These are phyloP conservation scores for Spheniscus mendiculus DNA, from an alignment of 2,113 vertebrate species.

Conservation along the genomic window DNA sequence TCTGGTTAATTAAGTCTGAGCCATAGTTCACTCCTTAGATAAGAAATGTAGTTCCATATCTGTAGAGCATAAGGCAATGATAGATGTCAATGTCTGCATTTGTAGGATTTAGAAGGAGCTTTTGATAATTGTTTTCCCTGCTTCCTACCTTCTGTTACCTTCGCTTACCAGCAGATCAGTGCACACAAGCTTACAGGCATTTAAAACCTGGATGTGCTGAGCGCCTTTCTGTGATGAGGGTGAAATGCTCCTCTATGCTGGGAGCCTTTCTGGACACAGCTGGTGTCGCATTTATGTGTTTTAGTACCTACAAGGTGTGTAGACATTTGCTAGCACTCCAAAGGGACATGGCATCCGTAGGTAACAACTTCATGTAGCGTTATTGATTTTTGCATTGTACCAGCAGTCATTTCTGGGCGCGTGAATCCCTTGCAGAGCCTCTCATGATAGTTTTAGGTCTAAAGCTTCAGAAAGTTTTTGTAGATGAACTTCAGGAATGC, in stretches of 20 bases:
- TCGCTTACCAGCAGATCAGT: neutral
- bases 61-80: conserved; percentile 19
- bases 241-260: neutral
- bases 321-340: neutral
- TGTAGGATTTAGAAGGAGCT: conserved; percentile 26
- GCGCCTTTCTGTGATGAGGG: neutral
- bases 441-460: neutral
- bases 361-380: neutral
- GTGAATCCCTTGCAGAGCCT: neutral
- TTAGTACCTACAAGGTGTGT: rapidly evolving
- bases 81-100: neutral
- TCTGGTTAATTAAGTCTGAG: conserved; percentile 51
- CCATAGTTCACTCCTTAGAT: neutral
- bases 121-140: conserved; percentile 43
- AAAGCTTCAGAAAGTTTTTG: neutral
- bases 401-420: neutral
- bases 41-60: conserved; percentile 6
- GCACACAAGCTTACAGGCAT: neutral
- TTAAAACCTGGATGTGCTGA: neutral
- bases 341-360: neutral
- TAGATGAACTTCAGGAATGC: neutral
- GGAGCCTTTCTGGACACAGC: neutral
- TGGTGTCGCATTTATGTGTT: neutral
- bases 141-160: neutral
- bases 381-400: conserved; percentile 2